Percentiles rank a stretch among this genome's conserved stretches.
These are phyloP conservation scores for Parazoanthus atlanticus DNA, from an alignment of 92 coral and sea anemone species.

Conservation along the genomic window DNA sequence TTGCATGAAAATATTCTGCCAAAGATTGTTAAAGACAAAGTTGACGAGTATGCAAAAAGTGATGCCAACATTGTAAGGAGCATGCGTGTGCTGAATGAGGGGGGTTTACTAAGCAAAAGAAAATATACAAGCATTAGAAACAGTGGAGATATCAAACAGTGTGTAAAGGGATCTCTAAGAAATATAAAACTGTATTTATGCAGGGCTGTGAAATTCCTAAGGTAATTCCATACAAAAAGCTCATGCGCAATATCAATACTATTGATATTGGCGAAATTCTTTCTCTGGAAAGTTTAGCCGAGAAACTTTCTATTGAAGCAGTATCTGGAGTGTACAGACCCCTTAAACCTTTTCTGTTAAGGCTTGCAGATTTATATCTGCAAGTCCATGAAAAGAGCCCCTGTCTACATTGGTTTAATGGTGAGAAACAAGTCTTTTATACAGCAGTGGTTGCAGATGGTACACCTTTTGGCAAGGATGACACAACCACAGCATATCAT, in stretches of 20 bases:
- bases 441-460: constrained; percentile 60
- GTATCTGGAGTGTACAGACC: constrained; percentile 65
- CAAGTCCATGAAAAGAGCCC: constrained; percentile 41
- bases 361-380: constrained; percentile 59
- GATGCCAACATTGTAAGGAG: constrained; percentile 54
- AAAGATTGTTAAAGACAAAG: constrained; percentile 46
- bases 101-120: constrained; percentile 59
- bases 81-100: constrained; percentile 62
- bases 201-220: constrained; percentile 54
- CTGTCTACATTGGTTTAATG: constrained; percentile 77
- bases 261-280: constrained; percentile 61
- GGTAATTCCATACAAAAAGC: constrained; percentile 56
- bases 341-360: constrained; percentile 56
- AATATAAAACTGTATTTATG: no score
- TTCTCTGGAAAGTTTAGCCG: constrained; percentile 57
- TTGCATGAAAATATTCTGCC: constrained; percentile 54
- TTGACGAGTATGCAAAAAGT: constrained; percentile 60
- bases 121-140: constrained; percentile 66
- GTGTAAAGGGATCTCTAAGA: no score
- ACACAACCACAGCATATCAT: constrained; percentile 60
- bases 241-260: constrained; percentile 52
- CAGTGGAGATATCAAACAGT: not conserved
- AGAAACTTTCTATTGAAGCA: constrained; percentile 39
- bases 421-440: constrained; percentile 49
- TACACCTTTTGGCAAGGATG: constrained; percentile 72